Base-by-base conservation (phyloP, 2,113 vertebrate species). In the Lutjanus erythropterus region DNA sequence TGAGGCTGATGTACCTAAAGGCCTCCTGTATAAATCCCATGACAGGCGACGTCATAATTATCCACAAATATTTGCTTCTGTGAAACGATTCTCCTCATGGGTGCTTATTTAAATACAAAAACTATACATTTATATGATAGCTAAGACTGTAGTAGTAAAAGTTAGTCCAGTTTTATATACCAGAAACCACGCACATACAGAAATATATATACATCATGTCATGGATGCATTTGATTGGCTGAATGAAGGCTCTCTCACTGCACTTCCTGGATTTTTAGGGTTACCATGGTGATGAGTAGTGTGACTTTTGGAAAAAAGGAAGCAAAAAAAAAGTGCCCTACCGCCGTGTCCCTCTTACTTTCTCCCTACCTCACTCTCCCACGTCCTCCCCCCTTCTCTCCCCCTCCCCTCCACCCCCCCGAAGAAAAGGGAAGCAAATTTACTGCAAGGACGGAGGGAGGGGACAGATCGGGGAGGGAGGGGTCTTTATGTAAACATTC, bases 401-500 rank as follows among this genome's bases (percentile, higher is more conserved):
- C 50, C 70, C 19, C 37, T 14, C 60, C 61, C 25, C 69, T 29
- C 49, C 74, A 31, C 55, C 50, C 44, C 67, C 53, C 31, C 39
- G 33, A 69, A 71, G 69, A 80, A 81, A 83, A 80, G 78, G 78
- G 65, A 79, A 62, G 49, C 52, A 75, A 81, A 69, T 46, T 27
- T 27, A 70, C 44, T 16, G 27, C 25, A 35, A 64, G 41, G 67
- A 83, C 65, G 59, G 27, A 68, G 59, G 33, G 75, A 78, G 53
- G 59, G 78, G 25, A 47, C 59, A 14, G 53, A 80, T 65, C 1
- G 25, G 74, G 44, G 64, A 67, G 74, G 44, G 64, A 67, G 62
- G 46, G 49, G 77, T 74, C 80, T 88, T 85, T 81, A 83, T 88
- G 85, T 86, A 74, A 94, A 93, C 93, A 90, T 94, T 95, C 92